Evolutionary conservation across 2,888 invertebrate species (phyloP).

Genomic region (Cataglyphis albicans): DNA sequence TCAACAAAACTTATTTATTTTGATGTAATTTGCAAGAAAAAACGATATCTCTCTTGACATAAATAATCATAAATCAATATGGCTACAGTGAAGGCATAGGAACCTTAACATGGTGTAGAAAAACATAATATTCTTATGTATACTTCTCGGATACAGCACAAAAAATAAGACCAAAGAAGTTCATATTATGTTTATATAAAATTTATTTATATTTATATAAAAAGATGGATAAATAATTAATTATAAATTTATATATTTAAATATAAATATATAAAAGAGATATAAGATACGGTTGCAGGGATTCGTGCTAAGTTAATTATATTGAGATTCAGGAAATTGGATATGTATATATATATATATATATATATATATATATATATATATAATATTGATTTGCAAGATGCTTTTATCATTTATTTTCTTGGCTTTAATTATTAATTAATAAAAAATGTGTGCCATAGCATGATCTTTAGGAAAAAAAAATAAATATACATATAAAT

Average conservation of each 20-base stretch:
- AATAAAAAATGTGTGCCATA: conserved; percentile 8
- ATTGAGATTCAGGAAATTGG: conserved; percentile 9
- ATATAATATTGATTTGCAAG: not conserved
- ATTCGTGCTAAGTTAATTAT: conserved; percentile 46
- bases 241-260: conserved; percentile 9
- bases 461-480: conserved; percentile 36
- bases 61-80: not conserved
- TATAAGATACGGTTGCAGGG: conserved; percentile 42
- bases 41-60: not conserved
- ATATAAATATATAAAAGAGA: conserved; percentile 55
- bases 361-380: conserved; percentile 55
- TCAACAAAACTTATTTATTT: not conserved
- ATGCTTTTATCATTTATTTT: not conserved
- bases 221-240: conserved; percentile 65
- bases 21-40: not conserved
- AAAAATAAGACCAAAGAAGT: conserved; percentile 83
- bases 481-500: conserved; percentile 40
- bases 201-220: conserved; percentile 74
- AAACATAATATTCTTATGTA: conserved; percentile 66
- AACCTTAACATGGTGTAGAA: conserved; percentile 51
- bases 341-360: conserved; percentile 40
- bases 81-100: not conserved
- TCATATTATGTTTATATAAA: conserved; percentile 70
- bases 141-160: conserved; percentile 66
- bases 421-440: conserved; percentile 7